phyloP scores from a whole-genome alignment of 30 jellyfish, hydroid and myxozoan species.

The Cassiopea xamachana region DNA sequence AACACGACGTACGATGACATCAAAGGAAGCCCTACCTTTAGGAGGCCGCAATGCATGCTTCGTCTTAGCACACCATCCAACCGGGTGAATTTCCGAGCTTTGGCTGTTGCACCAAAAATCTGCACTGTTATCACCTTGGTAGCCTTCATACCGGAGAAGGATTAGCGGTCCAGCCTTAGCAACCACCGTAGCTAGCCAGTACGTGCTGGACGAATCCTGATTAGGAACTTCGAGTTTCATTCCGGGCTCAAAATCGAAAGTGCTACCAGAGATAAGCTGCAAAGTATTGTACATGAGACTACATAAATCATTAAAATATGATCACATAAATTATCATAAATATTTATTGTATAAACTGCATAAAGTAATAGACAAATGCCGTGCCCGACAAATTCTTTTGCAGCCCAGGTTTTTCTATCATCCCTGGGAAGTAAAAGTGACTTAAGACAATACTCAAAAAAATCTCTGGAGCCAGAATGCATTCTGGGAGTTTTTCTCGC shows the following conservation, averaged over 20 bases:
- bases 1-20: neutral
- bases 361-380: neutral
- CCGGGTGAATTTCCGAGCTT: conserved; percentile 94
- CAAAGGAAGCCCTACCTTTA: conserved; percentile 29
- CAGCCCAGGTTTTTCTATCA: too few species aligned
- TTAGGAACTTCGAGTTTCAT: conserved; percentile 97
- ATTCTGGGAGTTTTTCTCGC: too few species aligned
- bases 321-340: too few species aligned
- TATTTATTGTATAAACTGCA: too few species aligned
- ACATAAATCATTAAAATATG: too few species aligned
- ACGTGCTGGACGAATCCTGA: conserved; percentile 81
- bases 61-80: conserved; percentile 97
- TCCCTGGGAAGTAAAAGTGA: too few species aligned
- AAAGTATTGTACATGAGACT: neutral
- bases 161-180: conserved; percentile 84
- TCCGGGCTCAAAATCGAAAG: conserved; percentile 93
- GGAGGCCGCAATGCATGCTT: conserved; percentile 96
- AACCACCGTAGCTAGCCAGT: conserved; percentile 92
- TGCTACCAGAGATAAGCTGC: conserved; percentile 80
- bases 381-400: too few species aligned
- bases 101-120: conserved; percentile 92
- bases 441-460: too few species aligned
- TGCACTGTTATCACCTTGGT: conserved; percentile 78
- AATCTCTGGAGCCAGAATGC: too few species aligned
- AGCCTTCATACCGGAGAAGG: conserved; percentile 94